These are phyloP conservation scores for Mesoligia furuncula DNA, from an alignment of 2,888 invertebrate genomes.

Conservation along the genomic window DNA sequence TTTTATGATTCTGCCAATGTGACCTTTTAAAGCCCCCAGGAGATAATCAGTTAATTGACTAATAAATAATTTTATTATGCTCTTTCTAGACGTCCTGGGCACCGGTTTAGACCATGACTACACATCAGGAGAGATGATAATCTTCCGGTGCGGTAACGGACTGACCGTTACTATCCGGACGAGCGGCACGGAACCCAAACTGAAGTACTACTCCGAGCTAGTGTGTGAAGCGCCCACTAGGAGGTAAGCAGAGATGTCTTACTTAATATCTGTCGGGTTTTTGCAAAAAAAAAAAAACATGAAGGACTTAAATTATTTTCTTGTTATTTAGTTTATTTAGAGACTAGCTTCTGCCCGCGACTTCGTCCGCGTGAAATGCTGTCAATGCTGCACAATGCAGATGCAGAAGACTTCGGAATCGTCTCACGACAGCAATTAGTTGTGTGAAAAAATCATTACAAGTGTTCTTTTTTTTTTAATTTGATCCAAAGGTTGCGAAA, in stretches of 20 bases:
- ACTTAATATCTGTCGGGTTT: neutral
- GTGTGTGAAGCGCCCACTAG: conserved; percentile 88
- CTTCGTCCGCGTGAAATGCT: too few species aligned
- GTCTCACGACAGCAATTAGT: too few species aligned
- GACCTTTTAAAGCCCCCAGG: too few species aligned
- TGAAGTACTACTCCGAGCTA: conserved; percentile 99
- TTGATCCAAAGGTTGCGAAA: too few species aligned
- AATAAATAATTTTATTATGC: neutral
- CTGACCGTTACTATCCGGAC: conserved; percentile 97
- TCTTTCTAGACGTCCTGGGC: conserved; percentile 78
- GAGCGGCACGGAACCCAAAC: conserved; percentile 99
- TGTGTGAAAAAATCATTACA: too few species aligned
- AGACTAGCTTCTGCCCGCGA: too few species aligned
- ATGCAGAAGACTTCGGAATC: too few species aligned
- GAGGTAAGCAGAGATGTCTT: conserved; percentile 64
- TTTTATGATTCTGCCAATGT: too few species aligned
- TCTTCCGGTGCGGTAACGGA: conserved; percentile 97
- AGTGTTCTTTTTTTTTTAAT: too few species aligned
- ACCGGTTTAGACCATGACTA: conserved; percentile 86
- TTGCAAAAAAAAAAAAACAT: neutral
- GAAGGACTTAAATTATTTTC: neutral
- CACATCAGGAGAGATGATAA: conserved; percentile 96
- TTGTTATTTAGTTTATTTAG: neutral
- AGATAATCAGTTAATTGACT: too few species aligned
- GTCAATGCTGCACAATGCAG: too few species aligned